A percentile compares a stretch with the other conserved stretches of the same genome.
Evolutionary conservation across 2,888 invertebrate genomes (phyloP).

Genomic region (Odontocolon sp.): DNA sequence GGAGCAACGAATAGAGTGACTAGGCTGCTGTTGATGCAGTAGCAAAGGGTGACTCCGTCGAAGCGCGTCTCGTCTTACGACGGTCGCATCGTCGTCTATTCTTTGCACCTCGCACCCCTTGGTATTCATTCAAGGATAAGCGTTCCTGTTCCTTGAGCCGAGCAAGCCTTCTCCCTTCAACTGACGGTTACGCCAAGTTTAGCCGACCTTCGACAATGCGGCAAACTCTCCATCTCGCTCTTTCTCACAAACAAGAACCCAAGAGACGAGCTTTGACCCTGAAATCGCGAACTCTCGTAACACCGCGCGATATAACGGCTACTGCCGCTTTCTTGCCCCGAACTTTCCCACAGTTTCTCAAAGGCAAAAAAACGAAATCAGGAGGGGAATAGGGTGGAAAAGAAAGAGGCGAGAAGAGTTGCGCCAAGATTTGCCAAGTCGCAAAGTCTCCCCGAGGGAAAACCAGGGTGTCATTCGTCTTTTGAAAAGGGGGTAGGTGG

Average conservation of each 20-base stretch:
- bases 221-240: conserved; percentile 35
- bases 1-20: conserved; percentile 29
- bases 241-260: conserved; percentile 58
- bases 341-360: conserved; percentile 65
- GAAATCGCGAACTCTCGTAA: conserved; percentile 69
- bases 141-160: conserved; percentile 69
- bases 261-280: conserved; percentile 67
- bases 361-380: conserved; percentile 20
- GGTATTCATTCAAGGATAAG: conserved; percentile 65
- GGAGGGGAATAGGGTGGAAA: neutral
- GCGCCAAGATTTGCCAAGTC: conserved; percentile 62
- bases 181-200: conserved; percentile 75
- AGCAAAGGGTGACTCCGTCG: conserved; percentile 45
- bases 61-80: conserved; percentile 64
- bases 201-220: conserved; percentile 74
- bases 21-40: neutral
- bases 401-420: conserved; percentile 40
- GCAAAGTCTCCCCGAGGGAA: conserved; percentile 53
- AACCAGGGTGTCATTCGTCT: conserved; percentile 44
- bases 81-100: conserved; percentile 55
- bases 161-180: conserved; percentile 32
- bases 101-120: conserved; percentile 54
- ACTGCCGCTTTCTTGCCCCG: conserved; percentile 58
- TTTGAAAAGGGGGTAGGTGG: conserved; percentile 27
- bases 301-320: conserved; percentile 42